Conservation (phyloP, 2,888 invertebrate species). For the Temnothorax ravouxi region DNA sequence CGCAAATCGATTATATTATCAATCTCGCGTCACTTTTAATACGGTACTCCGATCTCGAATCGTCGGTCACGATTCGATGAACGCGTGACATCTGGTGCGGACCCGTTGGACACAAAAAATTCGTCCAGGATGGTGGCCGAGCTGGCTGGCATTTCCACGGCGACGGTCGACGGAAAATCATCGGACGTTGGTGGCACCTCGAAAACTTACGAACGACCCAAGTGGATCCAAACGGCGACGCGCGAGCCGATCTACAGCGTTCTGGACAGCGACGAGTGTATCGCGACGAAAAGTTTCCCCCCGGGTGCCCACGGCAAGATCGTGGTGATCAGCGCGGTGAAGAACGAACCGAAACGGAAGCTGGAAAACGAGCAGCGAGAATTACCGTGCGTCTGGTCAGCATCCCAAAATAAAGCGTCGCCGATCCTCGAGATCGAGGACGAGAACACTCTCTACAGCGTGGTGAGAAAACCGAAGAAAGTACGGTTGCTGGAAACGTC, state of each 20-base stretch:
- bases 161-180: slow-evolving; percentile 71
- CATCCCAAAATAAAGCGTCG: slow-evolving; percentile 9
- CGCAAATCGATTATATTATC: slow-evolving; percentile 20
- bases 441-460: slow-evolving; percentile 79
- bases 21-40: slow-evolving; percentile 34
- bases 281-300: slow-evolving; percentile 1
- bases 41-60: slow-evolving; percentile 51
- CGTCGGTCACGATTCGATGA: slow-evolving; percentile 66
- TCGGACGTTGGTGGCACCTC: slow-evolving; percentile 24
- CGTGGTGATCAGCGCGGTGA: slow-evolving; percentile 70
- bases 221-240: slow-evolving; percentile 81
- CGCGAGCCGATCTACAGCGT: slow-evolving; percentile 81
- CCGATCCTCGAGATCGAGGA: slow-evolving; percentile 66
- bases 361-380: slow-evolving; percentile 5
- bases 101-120: slow-evolving; percentile 54
- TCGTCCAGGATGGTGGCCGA: slow-evolving; percentile 79
- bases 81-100: slow-evolving; percentile 81
- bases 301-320: slow-evolving; percentile 57
- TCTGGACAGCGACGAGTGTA: slow-evolving; percentile 71
- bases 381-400: slow-evolving; percentile 27
- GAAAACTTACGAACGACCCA: slow-evolving; percentile 70
- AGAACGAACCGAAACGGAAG: slow-evolving; percentile 36
- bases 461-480: slow-evolving; percentile 78
- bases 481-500: slow-evolving; percentile 53
- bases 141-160: slow-evolving; percentile 79